These are phyloP conservation scores for Coptotermes formosanus DNA, from an alignment of 1,140 invertebrate genomes.

Conservation along the genomic window DNA sequence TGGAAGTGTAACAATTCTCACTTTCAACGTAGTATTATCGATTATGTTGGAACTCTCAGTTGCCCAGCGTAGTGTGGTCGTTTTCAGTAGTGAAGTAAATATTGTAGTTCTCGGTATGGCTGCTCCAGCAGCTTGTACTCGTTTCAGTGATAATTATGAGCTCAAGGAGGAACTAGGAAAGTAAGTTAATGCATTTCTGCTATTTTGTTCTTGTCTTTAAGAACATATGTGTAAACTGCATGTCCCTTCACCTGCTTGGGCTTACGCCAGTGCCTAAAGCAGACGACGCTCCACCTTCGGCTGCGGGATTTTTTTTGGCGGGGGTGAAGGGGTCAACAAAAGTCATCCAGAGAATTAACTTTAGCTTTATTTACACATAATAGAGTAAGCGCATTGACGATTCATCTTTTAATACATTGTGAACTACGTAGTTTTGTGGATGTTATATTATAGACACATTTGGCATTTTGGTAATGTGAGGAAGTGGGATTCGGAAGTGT, in stretches of 20 bases:
- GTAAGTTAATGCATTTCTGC: conserved; percentile 65
- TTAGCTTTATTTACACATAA: background rate
- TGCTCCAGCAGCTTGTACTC: conserved; percentile 72
- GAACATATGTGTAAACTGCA: background rate
- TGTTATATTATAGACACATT: background rate
- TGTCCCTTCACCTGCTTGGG: conserved; percentile 8
- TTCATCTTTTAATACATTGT: background rate
- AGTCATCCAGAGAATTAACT: background rate
- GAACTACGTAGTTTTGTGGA: background rate
- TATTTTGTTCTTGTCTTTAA: background rate
- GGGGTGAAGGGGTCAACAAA: background rate
- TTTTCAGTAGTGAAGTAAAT: conserved; percentile 41
- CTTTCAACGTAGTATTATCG: conserved; percentile 32
- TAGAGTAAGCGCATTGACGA: background rate
- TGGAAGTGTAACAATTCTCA: background rate
- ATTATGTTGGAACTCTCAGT: conserved; percentile 32
- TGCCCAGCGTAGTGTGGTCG: conserved; percentile 34
- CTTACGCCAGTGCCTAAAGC: conserved; percentile 18
- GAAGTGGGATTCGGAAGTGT: background rate
- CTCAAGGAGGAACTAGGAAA: conserved; percentile 99
- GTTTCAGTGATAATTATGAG: conserved; percentile 99
- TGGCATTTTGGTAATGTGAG: background rate
- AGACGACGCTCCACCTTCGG: conserved; percentile 23
- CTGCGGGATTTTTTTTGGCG: conserved; percentile 8
- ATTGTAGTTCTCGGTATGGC: conserved; percentile 52